Evolutionary conservation across 2,797 vertebrate species (phyloP).

Genomic region (Calcarius lapponicus): DNA sequence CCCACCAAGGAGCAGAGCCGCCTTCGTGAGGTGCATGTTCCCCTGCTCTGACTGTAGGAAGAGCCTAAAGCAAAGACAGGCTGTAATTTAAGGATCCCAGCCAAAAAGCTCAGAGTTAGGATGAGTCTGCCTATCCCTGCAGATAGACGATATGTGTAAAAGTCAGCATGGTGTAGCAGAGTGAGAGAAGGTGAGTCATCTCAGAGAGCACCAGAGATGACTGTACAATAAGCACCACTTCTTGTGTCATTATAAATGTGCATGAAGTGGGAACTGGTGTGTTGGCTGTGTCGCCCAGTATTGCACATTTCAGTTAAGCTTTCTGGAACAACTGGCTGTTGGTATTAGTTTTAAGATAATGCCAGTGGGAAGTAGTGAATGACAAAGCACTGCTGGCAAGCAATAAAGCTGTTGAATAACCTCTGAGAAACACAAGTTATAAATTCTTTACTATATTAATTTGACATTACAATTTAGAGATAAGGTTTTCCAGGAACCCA

Average conservation of each 20-base stretch:
- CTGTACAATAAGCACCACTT: background rate
- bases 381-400: conserved; percentile 1
- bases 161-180: fast-evolving
- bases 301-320: background rate
- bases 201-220: background rate
- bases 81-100: background rate
- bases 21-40: background rate
- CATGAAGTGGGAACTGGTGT: background rate
- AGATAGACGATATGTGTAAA: background rate
- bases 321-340: background rate
- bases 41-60: background rate
- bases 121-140: background rate
- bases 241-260: background rate
- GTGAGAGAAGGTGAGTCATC: conserved; percentile 12
- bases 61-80: background rate
- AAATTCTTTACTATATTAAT: background rate
- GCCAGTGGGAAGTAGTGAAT: background rate
- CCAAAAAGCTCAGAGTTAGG: background rate
- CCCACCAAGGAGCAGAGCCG: background rate
- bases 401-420: background rate
- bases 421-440: background rate
- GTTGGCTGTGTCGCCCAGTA: background rate
- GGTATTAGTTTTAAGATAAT: background rate
- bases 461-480: background rate
- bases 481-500: background rate